phyloP scores from a whole-genome alignment of 2,888 invertebrate genomes.

The Heteromyza rotundicornis region DNA sequence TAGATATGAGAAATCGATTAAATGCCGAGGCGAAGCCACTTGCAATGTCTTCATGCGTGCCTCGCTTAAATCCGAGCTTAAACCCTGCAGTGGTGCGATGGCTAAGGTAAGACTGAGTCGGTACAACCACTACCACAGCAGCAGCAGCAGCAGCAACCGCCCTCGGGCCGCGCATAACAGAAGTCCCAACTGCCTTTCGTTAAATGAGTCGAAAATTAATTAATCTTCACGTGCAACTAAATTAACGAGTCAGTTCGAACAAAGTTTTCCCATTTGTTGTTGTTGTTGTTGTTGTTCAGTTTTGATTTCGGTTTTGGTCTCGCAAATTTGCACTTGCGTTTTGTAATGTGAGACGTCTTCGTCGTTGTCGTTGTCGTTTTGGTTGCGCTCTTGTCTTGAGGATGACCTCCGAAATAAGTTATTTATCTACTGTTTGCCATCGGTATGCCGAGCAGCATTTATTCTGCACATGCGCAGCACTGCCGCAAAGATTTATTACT shows the following conservation, averaged over 20 bases:
- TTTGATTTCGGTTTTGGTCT: neutral
- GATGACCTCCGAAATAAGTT: slow-evolving; percentile 5
- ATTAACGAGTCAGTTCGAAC: slow-evolving; percentile 46
- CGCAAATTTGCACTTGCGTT: slow-evolving; percentile 5
- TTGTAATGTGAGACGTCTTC: neutral
- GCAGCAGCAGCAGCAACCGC: slow-evolving; percentile 5
- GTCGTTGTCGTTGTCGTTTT: neutral
- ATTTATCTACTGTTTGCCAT: slow-evolving; percentile 4
- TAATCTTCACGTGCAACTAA: slow-evolving; percentile 54
- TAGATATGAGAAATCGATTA: slow-evolving; percentile 30
- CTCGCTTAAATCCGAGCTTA: neutral
- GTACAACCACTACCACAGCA: neutral
- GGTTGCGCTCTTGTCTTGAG: neutral
- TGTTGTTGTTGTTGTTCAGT: neutral
- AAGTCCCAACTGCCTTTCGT: slow-evolving; percentile 18
- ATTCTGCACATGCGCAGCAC: neutral
- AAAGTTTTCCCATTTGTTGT: neutral
- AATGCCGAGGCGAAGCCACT: slow-evolving; percentile 10
- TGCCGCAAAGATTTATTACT: neutral
- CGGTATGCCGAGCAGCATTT: neutral
- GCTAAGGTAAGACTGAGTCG: too few species aligned
- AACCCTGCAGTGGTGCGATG: neutral
- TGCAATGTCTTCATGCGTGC: neutral
- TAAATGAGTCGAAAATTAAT: slow-evolving; percentile 45
- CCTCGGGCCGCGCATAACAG: slow-evolving; percentile 6